Evolutionary conservation across 2,113 vertebrate genomes (phyloP).

Genomic region (Fregetta grallaria): DNA sequence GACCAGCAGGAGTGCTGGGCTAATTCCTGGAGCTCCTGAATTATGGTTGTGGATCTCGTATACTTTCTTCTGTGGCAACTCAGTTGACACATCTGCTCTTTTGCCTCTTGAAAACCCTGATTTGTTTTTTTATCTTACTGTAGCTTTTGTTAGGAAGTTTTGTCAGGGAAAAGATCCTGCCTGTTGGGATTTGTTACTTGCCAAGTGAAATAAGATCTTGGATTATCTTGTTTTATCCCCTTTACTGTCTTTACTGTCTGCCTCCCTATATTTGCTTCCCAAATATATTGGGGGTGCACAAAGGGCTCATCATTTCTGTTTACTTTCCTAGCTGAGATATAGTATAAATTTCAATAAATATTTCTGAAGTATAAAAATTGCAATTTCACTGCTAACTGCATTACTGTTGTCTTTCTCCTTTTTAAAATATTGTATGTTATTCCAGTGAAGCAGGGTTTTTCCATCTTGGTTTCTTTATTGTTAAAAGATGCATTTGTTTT

Average conservation of each 20-base stretch:
- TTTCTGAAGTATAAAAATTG: not conserved
- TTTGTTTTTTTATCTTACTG: not conserved
- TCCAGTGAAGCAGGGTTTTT: accelerated
- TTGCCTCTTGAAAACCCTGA: not conserved
- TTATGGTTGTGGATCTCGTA: not conserved
- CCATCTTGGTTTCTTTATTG: not conserved
- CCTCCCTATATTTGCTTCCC: not conserved
- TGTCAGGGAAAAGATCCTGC: not conserved
- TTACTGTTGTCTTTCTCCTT: not conserved
- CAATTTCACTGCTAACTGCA: not conserved
- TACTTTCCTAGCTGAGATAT: not conserved
- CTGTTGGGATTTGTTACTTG: not conserved
- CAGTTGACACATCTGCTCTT: not conserved
- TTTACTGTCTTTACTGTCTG: not conserved
- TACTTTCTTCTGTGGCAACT: not conserved
- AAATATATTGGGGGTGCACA: not conserved
- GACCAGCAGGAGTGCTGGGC: not conserved
- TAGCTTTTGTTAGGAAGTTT: not conserved
- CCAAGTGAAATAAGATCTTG: not conserved
- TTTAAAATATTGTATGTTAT: not conserved
- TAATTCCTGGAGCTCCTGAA: not conserved
- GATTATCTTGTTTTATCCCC: not conserved
- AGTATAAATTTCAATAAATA: not conserved
- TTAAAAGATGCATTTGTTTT: not conserved
- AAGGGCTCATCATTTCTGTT: not conserved